Percentiles rank a stretch among this genome's conserved stretches.
Conservation (phyloP, 2,888 invertebrate species). For the Pocota personata region DNA sequence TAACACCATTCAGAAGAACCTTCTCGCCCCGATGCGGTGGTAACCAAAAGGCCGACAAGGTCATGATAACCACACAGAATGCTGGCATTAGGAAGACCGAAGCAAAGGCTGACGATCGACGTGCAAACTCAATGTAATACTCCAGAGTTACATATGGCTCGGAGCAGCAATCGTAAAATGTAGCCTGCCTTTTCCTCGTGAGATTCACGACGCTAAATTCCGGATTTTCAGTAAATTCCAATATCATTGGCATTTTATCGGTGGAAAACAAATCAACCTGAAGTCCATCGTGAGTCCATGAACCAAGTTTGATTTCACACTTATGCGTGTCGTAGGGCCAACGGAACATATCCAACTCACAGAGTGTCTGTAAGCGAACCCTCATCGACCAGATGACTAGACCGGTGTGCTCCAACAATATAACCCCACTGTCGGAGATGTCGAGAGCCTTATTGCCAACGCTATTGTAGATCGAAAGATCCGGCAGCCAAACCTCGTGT, state of each 20-base stretch:
- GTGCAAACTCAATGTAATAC: slow-evolving; percentile 83
- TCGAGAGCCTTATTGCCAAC: slow-evolving; percentile 85
- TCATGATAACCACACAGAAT: slow-evolving; percentile 85
- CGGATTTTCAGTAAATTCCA: slow-evolving; percentile 73
- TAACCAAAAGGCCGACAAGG: slow-evolving; percentile 85
- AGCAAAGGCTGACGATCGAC: slow-evolving; percentile 84
- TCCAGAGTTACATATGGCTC: slow-evolving; percentile 85
- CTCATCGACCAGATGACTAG: slow-evolving; percentile 87
- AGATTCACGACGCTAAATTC: slow-evolving; percentile 81
- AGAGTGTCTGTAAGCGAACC: slow-evolving; percentile 86
- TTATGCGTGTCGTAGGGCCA: slow-evolving; percentile 90
- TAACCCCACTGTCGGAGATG: slow-evolving; percentile 85
- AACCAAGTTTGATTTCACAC: slow-evolving; percentile 87
- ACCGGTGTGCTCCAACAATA: slow-evolving; percentile 83
- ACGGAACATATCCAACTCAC: slow-evolving; percentile 85
- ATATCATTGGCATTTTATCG: slow-evolving; percentile 78
- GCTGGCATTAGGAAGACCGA: slow-evolving; percentile 85
- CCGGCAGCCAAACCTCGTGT: slow-evolving; percentile 91
- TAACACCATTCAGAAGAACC: slow-evolving; percentile 84
- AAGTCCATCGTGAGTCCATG: slow-evolving; percentile 87
- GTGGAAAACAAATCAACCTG: slow-evolving; percentile 84
- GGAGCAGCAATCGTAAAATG: slow-evolving; percentile 84
- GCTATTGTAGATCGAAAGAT: slow-evolving; percentile 88
- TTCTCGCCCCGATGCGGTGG: slow-evolving; percentile 86
- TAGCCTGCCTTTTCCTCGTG: slow-evolving; percentile 75